Evolutionary conservation across 37 sponge, comb jelly and placozoan species (phyloP).

Genomic region (Beroe forskalii): DNA sequence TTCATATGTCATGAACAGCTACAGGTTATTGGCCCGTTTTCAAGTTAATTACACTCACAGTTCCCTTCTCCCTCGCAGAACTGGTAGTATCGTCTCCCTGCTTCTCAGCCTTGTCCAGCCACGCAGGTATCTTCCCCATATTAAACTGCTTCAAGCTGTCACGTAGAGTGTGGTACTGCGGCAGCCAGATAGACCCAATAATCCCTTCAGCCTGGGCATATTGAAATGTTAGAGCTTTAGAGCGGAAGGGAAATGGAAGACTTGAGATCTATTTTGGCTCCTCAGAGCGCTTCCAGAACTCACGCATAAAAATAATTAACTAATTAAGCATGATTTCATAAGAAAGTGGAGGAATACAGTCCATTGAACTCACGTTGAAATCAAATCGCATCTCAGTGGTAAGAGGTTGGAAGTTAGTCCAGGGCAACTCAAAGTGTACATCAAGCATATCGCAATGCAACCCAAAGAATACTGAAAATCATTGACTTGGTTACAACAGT

Average conservation of each 20-base stretch:
- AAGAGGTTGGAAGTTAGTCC: slow-evolving; percentile 55
- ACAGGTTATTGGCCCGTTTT: no score
- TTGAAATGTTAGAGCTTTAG: no score
- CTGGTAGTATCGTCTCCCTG: neutral
- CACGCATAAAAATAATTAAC: no score
- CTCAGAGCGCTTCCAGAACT: no score
- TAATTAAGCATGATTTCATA: no score
- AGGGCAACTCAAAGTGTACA: slow-evolving; percentile 24
- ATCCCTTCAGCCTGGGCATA: slow-evolving; percentile 25
- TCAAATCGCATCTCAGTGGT: neutral
- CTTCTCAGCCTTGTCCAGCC: neutral
- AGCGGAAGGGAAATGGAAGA: no score
- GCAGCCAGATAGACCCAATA: slow-evolving; percentile 24
- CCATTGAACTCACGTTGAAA: slow-evolving; percentile 44
- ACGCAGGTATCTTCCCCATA: slow-evolving; percentile 24
- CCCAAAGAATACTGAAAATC: slow-evolving; percentile 51
- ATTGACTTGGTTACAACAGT: no score
- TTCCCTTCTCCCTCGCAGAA: neutral
- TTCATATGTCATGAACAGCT: no score
- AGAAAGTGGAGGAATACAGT: no score
- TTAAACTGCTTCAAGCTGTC: slow-evolving; percentile 51
- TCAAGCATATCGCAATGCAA: slow-evolving; percentile 29
- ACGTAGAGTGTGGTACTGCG: slow-evolving; percentile 32
- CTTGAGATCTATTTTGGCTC: no score
- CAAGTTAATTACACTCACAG: no score